phyloP scores from a whole-genome alignment of 2,113 vertebrate species.

The Anthoscopus minutus region DNA sequence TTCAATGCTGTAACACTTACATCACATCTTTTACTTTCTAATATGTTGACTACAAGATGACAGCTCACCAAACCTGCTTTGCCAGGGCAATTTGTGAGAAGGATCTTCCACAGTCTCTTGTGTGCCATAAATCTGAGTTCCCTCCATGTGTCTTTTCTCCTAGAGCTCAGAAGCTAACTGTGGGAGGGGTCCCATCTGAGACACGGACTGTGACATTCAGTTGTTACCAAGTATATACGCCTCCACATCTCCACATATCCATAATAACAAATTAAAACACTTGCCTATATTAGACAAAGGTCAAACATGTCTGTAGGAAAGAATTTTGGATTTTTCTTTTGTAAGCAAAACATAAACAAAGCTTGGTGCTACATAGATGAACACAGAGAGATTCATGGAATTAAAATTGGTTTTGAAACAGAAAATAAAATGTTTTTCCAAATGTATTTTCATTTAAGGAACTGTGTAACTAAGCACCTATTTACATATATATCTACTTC shows the following conservation, averaged over 20 bases:
- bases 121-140: not conserved
- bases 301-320: not conserved
- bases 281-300: not conserved
- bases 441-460: not conserved
- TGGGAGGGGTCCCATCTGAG: not conserved
- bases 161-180: not conserved
- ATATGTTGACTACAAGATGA: not conserved
- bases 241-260: not conserved
- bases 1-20: not conserved
- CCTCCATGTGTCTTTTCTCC: not conserved
- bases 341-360: not conserved
- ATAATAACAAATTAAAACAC: not conserved
- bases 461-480: not conserved
- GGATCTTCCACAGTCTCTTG: not conserved
- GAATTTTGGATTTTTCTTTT: not conserved
- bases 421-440: not conserved
- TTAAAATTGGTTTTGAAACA: not conserved
- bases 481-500: not conserved
- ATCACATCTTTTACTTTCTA: not conserved
- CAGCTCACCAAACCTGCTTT: not conserved
- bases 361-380: not conserved
- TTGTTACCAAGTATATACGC: not conserved
- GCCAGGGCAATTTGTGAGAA: not conserved
- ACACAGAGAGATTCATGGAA: not conserved
- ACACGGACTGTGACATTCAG: rapidly evolving